A percentile compares a stretch with the other conserved stretches of the same genome.
These are phyloP conservation scores for Physella acuta DNA, from an alignment of 1,140 invertebrate genomes.

Conservation along the genomic window DNA sequence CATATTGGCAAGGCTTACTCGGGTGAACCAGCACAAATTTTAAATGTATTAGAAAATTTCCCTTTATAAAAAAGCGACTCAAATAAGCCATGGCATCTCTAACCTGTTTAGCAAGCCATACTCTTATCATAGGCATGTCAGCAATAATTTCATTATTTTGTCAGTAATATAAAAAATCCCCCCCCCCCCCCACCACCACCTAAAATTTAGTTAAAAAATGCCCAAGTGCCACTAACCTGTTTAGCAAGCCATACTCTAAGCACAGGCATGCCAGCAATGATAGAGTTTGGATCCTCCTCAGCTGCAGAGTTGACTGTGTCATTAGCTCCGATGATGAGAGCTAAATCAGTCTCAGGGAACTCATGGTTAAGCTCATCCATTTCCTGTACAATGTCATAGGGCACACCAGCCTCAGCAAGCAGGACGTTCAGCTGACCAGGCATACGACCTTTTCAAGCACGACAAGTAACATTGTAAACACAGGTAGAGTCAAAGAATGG, in stretches of 20 bases:
- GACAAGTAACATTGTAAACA: too few species aligned
- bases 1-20: too few species aligned
- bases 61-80: too few species aligned
- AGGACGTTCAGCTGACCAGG: conserved; percentile 88
- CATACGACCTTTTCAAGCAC: conserved; percentile 73
- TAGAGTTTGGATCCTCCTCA: conserved; percentile 86
- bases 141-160: too few species aligned
- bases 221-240: conserved; percentile 65
- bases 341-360: conserved; percentile 81
- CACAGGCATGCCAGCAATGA: conserved; percentile 91
- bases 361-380: conserved; percentile 94
- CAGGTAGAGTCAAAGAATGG: too few species aligned
- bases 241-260: conserved; percentile 83
- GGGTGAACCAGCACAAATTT: too few species aligned
- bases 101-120: too few species aligned
- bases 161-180: conserved; percentile 1
- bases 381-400: conserved; percentile 87
- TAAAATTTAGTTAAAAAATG: conserved; percentile 1
- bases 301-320: conserved; percentile 91
- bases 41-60: too few species aligned
- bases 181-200: too few species aligned
- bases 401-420: conserved; percentile 88
- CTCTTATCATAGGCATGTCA: too few species aligned
- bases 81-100: too few species aligned
- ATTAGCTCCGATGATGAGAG: conserved; percentile 87